Evolutionary conservation across 2,888 invertebrate species (phyloP).

Genomic region (Platycheirus albimanus): DNA sequence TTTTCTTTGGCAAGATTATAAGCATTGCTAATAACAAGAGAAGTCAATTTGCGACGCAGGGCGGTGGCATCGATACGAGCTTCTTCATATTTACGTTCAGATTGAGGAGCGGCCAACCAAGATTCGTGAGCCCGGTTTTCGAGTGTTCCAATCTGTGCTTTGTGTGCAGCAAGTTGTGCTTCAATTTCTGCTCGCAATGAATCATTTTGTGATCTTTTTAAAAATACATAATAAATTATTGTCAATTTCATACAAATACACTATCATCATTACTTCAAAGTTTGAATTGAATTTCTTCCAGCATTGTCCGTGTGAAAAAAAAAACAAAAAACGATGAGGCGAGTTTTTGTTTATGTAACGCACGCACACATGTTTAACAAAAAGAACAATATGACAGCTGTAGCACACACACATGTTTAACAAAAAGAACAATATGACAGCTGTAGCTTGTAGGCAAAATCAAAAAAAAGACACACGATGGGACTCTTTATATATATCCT

Average conservation of each 20-base stretch:
- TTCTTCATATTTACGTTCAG: slow-evolving; percentile 92
- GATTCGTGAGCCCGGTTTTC: slow-evolving; percentile 94
- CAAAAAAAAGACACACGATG: too few relatives aligned
- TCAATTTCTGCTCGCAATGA: slow-evolving; percentile 91
- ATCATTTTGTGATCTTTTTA: slow-evolving; percentile 85
- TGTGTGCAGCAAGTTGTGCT: slow-evolving; percentile 89
- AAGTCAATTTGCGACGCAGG: slow-evolving; percentile 85
- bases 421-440: too few relatives aligned
- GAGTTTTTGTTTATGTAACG: too few relatives aligned
- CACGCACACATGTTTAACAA: too few relatives aligned
- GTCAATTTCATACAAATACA: neutral
- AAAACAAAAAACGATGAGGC: too few relatives aligned
- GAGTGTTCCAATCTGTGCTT: slow-evolving; percentile 88
- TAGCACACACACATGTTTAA: too few relatives aligned
- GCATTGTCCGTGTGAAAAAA: slow-evolving; percentile 89
- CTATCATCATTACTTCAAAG: slow-evolving; percentile 86
- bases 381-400: too few relatives aligned
- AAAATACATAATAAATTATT: slow-evolving; percentile 14
- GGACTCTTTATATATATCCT: too few relatives aligned
- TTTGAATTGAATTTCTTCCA: slow-evolving; percentile 91
- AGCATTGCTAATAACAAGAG: slow-evolving; percentile 78
- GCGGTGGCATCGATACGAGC: slow-evolving; percentile 88
- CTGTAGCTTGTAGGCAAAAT: too few relatives aligned
- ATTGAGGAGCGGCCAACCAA: slow-evolving; percentile 92
- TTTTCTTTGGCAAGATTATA: slow-evolving; percentile 71